A percentile compares a stretch with the other conserved stretches of the same genome.
These are phyloP conservation scores for Lissonota sp. DNA, from an alignment of 2,888 invertebrate genomes.

Conservation along the genomic window DNA sequence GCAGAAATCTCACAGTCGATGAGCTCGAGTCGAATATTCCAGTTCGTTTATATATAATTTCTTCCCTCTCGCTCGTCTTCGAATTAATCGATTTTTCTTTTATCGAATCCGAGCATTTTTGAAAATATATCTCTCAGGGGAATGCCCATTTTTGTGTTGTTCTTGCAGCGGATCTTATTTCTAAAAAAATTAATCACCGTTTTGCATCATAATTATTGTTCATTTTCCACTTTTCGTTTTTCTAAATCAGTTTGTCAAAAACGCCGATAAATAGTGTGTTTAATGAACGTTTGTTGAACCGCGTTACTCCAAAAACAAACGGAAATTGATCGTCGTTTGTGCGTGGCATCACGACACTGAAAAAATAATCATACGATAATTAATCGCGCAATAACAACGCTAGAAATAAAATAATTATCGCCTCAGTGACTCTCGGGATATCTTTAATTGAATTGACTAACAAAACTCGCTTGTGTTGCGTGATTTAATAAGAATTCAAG, in stretches of 20 bases:
- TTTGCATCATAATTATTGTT: too few relatives aligned
- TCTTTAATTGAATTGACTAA: background rate
- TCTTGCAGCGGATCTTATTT: too few relatives aligned
- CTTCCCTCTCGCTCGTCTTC: background rate
- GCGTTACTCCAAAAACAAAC: slow-evolving; percentile 5
- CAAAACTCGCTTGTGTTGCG: background rate
- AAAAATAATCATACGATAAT: slow-evolving; percentile 21
- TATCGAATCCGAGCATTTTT: background rate
- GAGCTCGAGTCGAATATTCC: slow-evolving; percentile 59
- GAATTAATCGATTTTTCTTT: background rate
- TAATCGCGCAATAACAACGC: slow-evolving; percentile 17
- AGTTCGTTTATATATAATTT: slow-evolving; percentile 44
- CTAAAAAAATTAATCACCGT: too few relatives aligned
- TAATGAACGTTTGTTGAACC: background rate
- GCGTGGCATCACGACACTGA: background rate
- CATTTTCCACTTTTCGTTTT: too few relatives aligned
- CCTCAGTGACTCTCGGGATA: background rate
- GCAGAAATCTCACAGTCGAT: slow-evolving; percentile 43
- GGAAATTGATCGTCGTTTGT: slow-evolving; percentile 2
- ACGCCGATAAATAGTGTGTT: background rate
- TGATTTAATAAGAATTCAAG: background rate
- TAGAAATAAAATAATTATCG: background rate
- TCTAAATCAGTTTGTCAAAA: too few relatives aligned
- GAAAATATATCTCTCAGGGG: background rate
- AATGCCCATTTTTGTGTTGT: too few relatives aligned